Conservation (phyloP, 2,113 vertebrate genomes). For the Tychaedon coryphoeus region DNA sequence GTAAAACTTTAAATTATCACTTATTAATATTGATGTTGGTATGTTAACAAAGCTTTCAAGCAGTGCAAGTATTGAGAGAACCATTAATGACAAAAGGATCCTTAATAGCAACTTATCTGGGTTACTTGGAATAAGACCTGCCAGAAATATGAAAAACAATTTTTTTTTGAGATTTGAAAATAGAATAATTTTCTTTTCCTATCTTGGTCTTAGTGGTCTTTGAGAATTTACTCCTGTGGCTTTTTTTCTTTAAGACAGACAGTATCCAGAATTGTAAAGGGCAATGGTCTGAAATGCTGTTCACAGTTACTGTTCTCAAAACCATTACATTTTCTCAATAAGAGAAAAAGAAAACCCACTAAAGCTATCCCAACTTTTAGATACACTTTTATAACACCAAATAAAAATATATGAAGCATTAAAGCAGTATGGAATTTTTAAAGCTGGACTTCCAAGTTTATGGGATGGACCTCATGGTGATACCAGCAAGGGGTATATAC, state of each 20-base stretch:
- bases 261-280: background rate
- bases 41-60: background rate
- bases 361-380: background rate
- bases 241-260: background rate
- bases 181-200: background rate
- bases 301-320: background rate
- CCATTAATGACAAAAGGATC: background rate
- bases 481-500: background rate
- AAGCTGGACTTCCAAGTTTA: background rate
- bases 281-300: background rate
- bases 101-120: background rate
- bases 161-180: background rate
- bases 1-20: background rate
- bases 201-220: background rate
- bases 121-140: background rate
- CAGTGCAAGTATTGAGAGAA: background rate
- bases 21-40: background rate
- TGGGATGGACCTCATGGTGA: background rate
- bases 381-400: background rate
- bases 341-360: background rate
- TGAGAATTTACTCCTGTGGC: background rate
- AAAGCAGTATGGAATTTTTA: background rate
- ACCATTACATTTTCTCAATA: background rate
- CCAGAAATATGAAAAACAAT: background rate
- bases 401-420: constrained; percentile 18